Evolutionary conservation across 2,797 vertebrate genomes (phyloP), one percentile per base, ranked within the genome.

Genomic region (Halcyon chelicuti): DNA sequence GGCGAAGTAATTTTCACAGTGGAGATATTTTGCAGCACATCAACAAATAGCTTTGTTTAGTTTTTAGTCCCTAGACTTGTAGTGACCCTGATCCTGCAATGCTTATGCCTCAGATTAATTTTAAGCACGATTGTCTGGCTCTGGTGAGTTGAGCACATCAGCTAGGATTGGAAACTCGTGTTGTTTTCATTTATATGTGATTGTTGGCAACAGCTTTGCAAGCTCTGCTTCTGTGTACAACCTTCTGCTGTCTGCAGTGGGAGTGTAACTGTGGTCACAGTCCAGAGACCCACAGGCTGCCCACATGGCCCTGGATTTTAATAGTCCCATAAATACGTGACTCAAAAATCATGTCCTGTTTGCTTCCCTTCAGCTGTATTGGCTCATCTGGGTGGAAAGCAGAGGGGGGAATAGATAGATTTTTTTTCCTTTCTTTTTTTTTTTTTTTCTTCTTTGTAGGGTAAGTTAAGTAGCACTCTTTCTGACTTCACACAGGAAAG

Each of bases 401-500:
- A 77, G 12, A 22, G 26, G 28, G 22, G 17, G 14, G 9, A 20
- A 31, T 11, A 18, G 37, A 18, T 22, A 47, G 42, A 42, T 16
- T 40, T 40, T 40, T 40, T 40, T 16, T 39, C 39, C 25, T 14
- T 51, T 62, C 90, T 63, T 16, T 52, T 29, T 77, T 44, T 42
- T 52, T 16, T 51, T 62, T 93, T 63, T 16, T 47, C 26, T 77
- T 47, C 49, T 88, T 84, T 51, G 25, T 61, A 26, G 49, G 35
- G 42, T 73, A 92, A 76, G 35, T 77, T 95, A 68, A 90, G 49
- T 33, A 85, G 60, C 40, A 2, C 55, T 84, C 44, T 65, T 75
- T 63, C 46, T 74, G 83, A 79, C 67, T 94, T 93, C 74, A 72
- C 58, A n/a, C 77, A 77, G 90, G 77, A 93, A 95, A 86, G 60